Base-by-base conservation (phyloP, 2,797 vertebrate genomes). In the Enteromius treurensis region DNA sequence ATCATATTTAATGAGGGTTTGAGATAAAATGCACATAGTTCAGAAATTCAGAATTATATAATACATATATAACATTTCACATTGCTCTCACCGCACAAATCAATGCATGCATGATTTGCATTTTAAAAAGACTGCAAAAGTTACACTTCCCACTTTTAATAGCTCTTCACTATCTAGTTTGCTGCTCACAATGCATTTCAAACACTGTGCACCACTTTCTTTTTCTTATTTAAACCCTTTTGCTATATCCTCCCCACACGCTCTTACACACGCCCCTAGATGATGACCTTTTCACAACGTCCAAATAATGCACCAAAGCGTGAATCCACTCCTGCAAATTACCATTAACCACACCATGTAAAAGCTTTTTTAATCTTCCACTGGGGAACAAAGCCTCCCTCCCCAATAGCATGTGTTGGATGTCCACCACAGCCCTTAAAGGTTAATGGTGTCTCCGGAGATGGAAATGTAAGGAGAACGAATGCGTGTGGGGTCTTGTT, bases 261-360 rank as follows among this genome's bases (percentile, higher is more conserved):
- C 58, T 79, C 40, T 67, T 29, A 68, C 40, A 58, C 80, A 40
- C 26, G 3, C 37, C 55, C 47, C 76, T 79, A 47, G 45, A 34
- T 19, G 21, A 49, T 81, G 85, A 88, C 87, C 88, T 90, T 88
- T 88, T 81, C 79, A 77, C 58, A 55, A 45, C 9, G 13, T 64
- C 81, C 74, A 87, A 75, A 86, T 86, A 88, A 85, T 65, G 69
- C 81, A 76, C 23, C 55, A 70, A 79, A 60, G 65, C 82, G 32
- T 84, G 83, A 87, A 86, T 78, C 73, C 74, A 80, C 77, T 81
- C 71, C 40, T 64, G 80, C 42, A 84, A 87, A 88, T 87, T 82
- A 71, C 79, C 85, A 88, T 87, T 88, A 90, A 75, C 77, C 68
- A 70, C 51, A 77, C 82, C 80, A 86, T 86, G 82, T 88, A 83